A percentile compares a stretch with the other conserved stretches of the same genome.
Conservation (phyloP, 2,888 invertebrate species). For the Lycocerus yunnanus region DNA sequence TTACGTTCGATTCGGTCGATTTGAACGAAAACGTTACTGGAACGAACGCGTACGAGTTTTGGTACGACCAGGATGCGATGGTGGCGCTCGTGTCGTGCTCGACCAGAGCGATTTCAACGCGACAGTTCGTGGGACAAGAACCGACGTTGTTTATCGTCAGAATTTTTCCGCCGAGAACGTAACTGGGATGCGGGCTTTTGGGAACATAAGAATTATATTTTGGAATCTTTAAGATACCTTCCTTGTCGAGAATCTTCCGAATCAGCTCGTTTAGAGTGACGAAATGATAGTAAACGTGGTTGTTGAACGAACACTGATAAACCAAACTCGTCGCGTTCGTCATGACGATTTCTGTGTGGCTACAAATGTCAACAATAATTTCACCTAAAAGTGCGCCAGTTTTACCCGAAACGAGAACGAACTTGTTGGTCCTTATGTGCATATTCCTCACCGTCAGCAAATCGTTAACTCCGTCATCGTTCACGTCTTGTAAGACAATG, state of each 20-base stretch:
- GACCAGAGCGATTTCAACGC: constrained; percentile 64
- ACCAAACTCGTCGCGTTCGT: constrained; percentile 55
- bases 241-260: constrained; percentile 27
- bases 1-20: constrained; percentile 49
- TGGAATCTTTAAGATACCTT: constrained; percentile 33
- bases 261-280: constrained; percentile 35
- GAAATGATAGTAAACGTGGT: constrained; percentile 37
- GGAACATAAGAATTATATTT: constrained; percentile 45
- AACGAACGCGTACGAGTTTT: constrained; percentile 72
- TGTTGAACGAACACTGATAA: constrained; percentile 63
- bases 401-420: constrained; percentile 73
- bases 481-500: constrained; percentile 71
- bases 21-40: constrained; percentile 71
- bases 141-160: constrained; percentile 74
- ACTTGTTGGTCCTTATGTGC: constrained; percentile 61
- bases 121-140: constrained; percentile 71
- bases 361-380: constrained; percentile 63
- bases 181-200: constrained; percentile 59
- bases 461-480: constrained; percentile 73
- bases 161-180: constrained; percentile 65
- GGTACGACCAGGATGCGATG: constrained; percentile 61
- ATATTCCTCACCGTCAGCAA: constrained; percentile 62
- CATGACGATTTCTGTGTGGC: constrained; percentile 62
- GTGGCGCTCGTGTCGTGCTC: constrained; percentile 59
- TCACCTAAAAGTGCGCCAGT: constrained; percentile 70